phyloP scores from a whole-genome alignment of 2,888 invertebrate species.

The Nomada hirtipes region DNA sequence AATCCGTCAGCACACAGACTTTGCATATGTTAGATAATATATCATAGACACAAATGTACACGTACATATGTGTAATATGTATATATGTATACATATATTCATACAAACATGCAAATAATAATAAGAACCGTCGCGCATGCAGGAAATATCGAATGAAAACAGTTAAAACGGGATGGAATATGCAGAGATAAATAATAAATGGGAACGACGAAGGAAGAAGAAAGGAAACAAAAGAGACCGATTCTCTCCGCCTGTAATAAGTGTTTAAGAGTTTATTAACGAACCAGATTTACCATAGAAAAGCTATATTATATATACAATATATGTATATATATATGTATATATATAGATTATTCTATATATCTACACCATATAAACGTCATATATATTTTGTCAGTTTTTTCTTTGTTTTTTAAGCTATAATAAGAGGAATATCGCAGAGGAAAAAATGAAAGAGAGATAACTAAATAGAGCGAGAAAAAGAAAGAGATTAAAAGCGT shows the following conservation, averaged over 20 bases:
- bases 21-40: constrained; percentile 24
- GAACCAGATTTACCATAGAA: constrained; percentile 67
- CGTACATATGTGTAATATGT: constrained; percentile 5
- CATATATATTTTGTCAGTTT: constrained; percentile 70
- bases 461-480: constrained; percentile 42
- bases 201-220: constrained; percentile 25
- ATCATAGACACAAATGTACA: constrained; percentile 20
- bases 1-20: constrained; percentile 44
- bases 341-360: constrained; percentile 58
- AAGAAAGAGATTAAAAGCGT: constrained; percentile 19
- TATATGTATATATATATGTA: constrained; percentile 52
- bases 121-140: constrained; percentile 40
- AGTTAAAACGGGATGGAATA: neutral
- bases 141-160: constrained; percentile 21
- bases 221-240: constrained; percentile 55
- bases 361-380: constrained; percentile 59
- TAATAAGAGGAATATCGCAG: constrained; percentile 39
- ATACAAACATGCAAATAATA: constrained; percentile 19
- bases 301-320: constrained; percentile 66
- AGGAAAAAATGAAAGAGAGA: constrained; percentile 33
- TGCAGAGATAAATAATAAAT: constrained; percentile 10
- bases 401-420: constrained; percentile 58
- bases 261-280: constrained; percentile 66
- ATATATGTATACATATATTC: constrained; percentile 8
- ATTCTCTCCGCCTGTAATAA: constrained; percentile 71